These are phyloP conservation scores for Spondyliosoma cantharus DNA, from an alignment of 2,797 vertebrate genomes.

Conservation along the genomic window DNA sequence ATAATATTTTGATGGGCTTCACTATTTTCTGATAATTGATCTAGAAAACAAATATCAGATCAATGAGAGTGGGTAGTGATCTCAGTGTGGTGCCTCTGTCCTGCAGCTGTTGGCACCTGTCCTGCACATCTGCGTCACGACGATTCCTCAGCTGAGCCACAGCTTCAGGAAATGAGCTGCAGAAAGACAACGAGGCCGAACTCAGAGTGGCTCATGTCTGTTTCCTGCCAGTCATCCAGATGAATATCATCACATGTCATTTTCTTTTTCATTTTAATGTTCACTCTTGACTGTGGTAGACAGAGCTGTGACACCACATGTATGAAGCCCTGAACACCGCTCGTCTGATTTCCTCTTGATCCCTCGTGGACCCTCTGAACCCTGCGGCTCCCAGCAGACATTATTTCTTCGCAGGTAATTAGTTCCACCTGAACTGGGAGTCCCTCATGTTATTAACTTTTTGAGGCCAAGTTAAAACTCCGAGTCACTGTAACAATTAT, in stretches of 20 bases:
- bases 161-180: conserved; percentile 49
- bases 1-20: neutral
- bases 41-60: neutral
- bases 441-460: conserved; percentile 54
- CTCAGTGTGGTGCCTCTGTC: conserved; percentile 5
- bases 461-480: conserved; percentile 36
- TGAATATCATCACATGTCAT: neutral
- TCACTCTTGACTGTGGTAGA: neutral
- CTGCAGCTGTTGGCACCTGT: conserved; percentile 22
- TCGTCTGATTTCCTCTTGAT: conserved; percentile 19
- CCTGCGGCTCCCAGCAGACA: conserved; percentile 40
- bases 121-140: conserved; percentile 34
- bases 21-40: neutral
- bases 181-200: conserved; percentile 20
- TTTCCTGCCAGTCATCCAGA: conserved; percentile 21
- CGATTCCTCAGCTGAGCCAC: conserved; percentile 16
- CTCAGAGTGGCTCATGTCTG: neutral
- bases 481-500: conserved; percentile 9
- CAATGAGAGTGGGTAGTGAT: conserved; percentile 28
- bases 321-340: neutral
- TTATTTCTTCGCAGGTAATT: conserved; percentile 61
- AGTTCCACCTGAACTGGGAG: conserved; percentile 43
- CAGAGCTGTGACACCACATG: neutral
- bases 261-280: neutral
- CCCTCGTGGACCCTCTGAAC: conserved; percentile 12